These are phyloP conservation scores for Mastomys coucha DNA, from an alignment of 2,113 vertebrate genomes.

Conservation along the genomic window DNA sequence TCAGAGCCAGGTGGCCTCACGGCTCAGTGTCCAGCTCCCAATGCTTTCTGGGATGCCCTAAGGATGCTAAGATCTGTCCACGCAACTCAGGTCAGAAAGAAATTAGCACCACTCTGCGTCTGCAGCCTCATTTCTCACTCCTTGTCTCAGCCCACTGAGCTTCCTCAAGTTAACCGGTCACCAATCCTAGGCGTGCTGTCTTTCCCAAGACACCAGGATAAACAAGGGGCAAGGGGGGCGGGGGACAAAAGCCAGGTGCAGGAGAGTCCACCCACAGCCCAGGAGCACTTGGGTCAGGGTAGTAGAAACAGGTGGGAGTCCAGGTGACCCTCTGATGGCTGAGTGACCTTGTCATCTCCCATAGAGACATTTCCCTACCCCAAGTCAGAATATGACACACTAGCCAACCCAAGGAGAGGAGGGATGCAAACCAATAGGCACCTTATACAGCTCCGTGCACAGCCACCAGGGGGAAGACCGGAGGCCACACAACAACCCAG, in stretches of 20 bases:
- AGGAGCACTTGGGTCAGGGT: neutral
- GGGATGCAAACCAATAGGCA: neutral
- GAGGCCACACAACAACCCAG: fast-evolving
- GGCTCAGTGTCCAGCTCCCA: neutral
- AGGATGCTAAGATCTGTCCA: neutral
- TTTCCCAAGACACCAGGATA: constrained; percentile 13
- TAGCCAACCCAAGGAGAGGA: neutral
- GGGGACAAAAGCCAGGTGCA: neutral
- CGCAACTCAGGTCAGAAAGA: neutral
- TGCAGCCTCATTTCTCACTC: neutral
- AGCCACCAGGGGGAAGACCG: neutral
- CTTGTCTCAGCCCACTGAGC: neutral
- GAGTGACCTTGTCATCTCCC: neutral
- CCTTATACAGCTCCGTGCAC: neutral
- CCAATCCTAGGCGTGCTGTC: neutral
- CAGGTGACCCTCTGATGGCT: neutral
- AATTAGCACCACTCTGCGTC: neutral
- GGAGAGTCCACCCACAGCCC: neutral
- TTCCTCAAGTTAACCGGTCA: neutral
- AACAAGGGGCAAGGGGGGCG: neutral
- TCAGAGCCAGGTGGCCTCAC: neutral
- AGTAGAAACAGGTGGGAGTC: neutral
- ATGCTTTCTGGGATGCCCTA: neutral
- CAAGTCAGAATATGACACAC: neutral
- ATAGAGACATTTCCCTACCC: neutral